Evolutionary conservation across 2,113 vertebrate genomes (phyloP).

Genomic region (Syngnathus scovelli): DNA sequence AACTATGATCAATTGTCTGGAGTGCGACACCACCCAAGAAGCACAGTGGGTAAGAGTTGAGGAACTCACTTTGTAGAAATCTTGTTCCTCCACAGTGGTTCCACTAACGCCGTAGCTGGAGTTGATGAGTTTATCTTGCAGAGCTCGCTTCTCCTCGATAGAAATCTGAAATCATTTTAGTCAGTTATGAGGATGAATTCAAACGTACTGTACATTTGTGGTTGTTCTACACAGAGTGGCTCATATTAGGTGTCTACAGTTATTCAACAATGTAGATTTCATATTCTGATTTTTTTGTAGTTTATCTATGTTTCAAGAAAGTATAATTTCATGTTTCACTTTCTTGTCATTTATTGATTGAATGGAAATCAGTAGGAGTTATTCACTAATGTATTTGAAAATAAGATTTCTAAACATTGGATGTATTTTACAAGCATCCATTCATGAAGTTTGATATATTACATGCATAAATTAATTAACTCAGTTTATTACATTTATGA

Average conservation of each 20-base stretch:
- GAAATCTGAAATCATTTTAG: constrained; percentile 66
- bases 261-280: too few relatives aligned
- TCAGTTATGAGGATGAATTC: constrained; percentile 11
- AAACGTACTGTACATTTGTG: too few relatives aligned
- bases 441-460: not conserved
- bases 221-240: too few relatives aligned
- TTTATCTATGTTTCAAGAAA: too few relatives aligned
- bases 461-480: not conserved
- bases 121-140: constrained; percentile 65
- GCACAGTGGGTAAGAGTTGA: not conserved
- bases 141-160: constrained; percentile 67
- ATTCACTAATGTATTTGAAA: not conserved
- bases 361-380: too few relatives aligned
- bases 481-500: not conserved
- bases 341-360: too few relatives aligned
- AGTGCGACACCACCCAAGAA: not conserved
- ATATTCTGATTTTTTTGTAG: too few relatives aligned
- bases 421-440: not conserved
- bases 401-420: not conserved
- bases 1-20: not conserved
- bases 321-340: too few relatives aligned
- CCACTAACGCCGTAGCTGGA: constrained; percentile 71
- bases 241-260: too few relatives aligned
- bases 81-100: constrained; percentile 57
- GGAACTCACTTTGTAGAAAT: constrained; percentile 83